Base-by-base conservation (phyloP, 2,888 invertebrate species). In the Trachelus troglodyta region DNA sequence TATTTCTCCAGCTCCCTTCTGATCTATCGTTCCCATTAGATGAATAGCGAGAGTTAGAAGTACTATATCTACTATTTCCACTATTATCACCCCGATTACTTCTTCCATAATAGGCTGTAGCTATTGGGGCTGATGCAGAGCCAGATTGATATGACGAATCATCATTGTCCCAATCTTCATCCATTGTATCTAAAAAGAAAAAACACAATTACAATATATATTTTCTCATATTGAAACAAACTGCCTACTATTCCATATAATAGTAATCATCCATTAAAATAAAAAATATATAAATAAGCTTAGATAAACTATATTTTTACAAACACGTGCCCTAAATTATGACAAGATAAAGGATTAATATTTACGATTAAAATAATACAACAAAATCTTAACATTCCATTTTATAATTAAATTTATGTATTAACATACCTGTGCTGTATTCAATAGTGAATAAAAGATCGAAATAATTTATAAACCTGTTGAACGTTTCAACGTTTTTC, bases 61-160 rank as follows among this genome's bases (percentile, higher is more conserved):
- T 69, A 33, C 73, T 76, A 37, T 76, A 76, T 33, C 74, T 75
- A 74, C 69, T 73, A 33, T 15, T 69, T 69, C n/a, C 73, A 74
- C 30, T 74, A n/a, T 35, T 74, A 35, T 30, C 12, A 74, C 34
- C 6, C 30, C 30, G 35, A 35, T 37, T 74, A 35, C 37, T 74
- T 34, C 34, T 35, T 11, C 74, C 37, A 35, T 74, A 35, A 35
- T 31, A 34, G 6, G 30, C 12, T 12, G 74, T 74, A 33, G 30
- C 23, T 74, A 30, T 34, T 15, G 30, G 30, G 23, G 12, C 33
- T 33, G 37, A n/a, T 23, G 30, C 35, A n/a, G 69, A 71, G 31
- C 71, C 71, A 71, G 31, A 71, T 71, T 71, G 71, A 33, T 31
- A 31, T 33, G 71, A 71, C 1, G 74, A 74, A 31, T 74, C 74